phyloP scores from a whole-genome alignment of 1,140 invertebrate genomes.

The Nephotettix cincticeps region DNA sequence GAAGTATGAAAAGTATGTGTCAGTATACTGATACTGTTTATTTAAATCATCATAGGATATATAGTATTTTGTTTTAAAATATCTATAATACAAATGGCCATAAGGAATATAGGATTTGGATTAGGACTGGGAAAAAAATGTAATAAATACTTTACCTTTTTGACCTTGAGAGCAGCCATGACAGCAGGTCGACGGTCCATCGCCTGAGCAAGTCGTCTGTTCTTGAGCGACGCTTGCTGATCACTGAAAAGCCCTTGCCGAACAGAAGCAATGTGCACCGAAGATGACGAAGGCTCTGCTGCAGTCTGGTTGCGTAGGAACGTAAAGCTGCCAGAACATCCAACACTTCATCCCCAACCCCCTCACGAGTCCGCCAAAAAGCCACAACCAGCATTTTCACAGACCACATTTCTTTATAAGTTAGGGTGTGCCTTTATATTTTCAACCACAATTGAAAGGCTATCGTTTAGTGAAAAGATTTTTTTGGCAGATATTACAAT shows the following conservation, averaged over 20 bases:
- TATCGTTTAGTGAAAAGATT: no score
- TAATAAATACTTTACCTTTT: conserved; percentile 46
- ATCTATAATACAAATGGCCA: no score
- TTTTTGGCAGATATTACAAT: no score
- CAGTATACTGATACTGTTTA: no score
- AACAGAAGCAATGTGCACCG: neutral
- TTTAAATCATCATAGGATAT: no score
- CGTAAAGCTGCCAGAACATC: neutral
- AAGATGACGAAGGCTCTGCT: neutral
- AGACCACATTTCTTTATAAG: conserved; percentile 1
- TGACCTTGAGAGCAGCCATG: conserved; percentile 49
- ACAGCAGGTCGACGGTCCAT: conserved; percentile 54
- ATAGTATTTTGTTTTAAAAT: no score
- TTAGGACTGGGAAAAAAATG: no score
- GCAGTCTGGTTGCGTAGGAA: conserved; percentile 9
- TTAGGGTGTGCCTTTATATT: no score
- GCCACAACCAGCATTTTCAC: neutral
- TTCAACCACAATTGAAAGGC: no score
- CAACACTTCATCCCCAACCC: neutral
- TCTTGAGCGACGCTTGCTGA: conserved; percentile 46
- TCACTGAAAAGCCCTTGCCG: neutral
- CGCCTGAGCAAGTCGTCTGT: conserved; percentile 52
- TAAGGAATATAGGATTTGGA: no score
- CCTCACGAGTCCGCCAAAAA: neutral
- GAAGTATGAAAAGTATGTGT: no score